Percentiles rank a stretch among this genome's conserved stretches.
Conservation (phyloP, 2,888 invertebrate genomes). For the Drosophila cracens region DNA sequence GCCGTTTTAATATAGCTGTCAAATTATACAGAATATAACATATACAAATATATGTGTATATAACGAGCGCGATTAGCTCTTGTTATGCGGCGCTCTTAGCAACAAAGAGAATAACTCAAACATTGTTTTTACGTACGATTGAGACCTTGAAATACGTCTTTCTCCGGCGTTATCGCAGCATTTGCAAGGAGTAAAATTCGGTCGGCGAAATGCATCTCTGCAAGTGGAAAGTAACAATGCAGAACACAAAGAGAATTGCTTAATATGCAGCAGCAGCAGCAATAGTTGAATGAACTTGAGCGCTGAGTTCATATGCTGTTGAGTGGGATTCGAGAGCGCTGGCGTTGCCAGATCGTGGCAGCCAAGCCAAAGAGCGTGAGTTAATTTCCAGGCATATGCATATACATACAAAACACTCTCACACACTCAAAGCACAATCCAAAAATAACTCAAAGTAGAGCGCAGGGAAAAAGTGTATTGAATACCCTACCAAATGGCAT, state of each 20-base stretch:
- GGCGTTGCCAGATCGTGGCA: constrained; percentile 44
- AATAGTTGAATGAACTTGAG: constrained; percentile 56
- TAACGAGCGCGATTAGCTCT: constrained; percentile 45
- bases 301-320: constrained; percentile 2
- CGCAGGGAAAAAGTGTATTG: neutral
- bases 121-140: neutral
- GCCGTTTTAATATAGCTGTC: constrained; percentile 44
- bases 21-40: constrained; percentile 56
- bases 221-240: constrained; percentile 1
- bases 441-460: constrained; percentile 60
- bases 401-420: constrained; percentile 11
- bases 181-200: constrained; percentile 1
- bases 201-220: neutral
- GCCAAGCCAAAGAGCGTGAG: constrained; percentile 16
- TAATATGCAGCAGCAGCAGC: constrained; percentile 15
- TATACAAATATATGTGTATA: neutral
- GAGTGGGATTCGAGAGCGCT: constrained; percentile 23
- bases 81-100: constrained; percentile 34
- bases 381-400: constrained; percentile 10
- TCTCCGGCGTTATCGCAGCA: constrained; percentile 44
- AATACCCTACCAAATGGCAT: constrained; percentile 4
- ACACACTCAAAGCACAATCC: constrained; percentile 18
- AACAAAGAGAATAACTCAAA: constrained; percentile 46
- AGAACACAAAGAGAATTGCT: constrained; percentile 5
- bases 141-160: constrained; percentile 66